Percentiles rank a stretch among this genome's conserved stretches.
phyloP scores from a whole-genome alignment of 2,888 invertebrate genomes.

The Eledone cirrhosa region DNA sequence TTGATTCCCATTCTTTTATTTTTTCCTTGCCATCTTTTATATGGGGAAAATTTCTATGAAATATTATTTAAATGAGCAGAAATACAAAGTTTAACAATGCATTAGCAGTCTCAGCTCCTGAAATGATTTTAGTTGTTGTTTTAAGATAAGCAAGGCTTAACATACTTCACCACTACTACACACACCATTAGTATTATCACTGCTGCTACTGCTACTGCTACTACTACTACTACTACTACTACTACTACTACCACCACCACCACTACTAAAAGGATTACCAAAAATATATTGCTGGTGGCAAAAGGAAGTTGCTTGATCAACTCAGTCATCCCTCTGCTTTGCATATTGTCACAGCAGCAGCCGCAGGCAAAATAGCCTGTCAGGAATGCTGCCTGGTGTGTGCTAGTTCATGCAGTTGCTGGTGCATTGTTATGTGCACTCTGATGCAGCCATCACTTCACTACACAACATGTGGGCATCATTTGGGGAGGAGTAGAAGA shows the following conservation, averaged over 20 bases:
- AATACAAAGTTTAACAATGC: too few relatives aligned
- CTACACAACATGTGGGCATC: slow-evolving; percentile 21
- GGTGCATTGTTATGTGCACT: slow-evolving; percentile 16
- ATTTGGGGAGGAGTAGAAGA: neutral
- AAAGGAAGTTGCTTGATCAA: slow-evolving; percentile 19
- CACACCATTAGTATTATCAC: too few relatives aligned
- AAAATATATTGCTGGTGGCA: slow-evolving; percentile 26
- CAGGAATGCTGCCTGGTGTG: slow-evolving; percentile 20
- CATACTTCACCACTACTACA: too few relatives aligned
- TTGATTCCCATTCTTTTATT: too few relatives aligned
- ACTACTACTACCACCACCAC: neutral
- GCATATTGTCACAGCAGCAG: slow-evolving; percentile 27
- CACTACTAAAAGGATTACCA: slow-evolving; percentile 1
- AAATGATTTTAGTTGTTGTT: too few relatives aligned
- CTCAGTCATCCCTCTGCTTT: slow-evolving; percentile 7
- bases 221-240: too few relatives aligned
- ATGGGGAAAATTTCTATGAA: too few relatives aligned
- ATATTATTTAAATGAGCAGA: too few relatives aligned
- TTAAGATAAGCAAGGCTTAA: too few relatives aligned
- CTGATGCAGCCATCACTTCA: neutral
- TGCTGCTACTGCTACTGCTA: too few relatives aligned
- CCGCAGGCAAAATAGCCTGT: slow-evolving; percentile 20
- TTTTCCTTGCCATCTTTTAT: too few relatives aligned
- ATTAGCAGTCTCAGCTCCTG: too few relatives aligned
- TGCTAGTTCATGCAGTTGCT: slow-evolving; percentile 14